Percentiles rank a stretch among this genome's conserved stretches.
Evolutionary conservation across 2,888 invertebrate genomes (phyloP).

Genomic region (Drosophila neonasuta): DNA sequence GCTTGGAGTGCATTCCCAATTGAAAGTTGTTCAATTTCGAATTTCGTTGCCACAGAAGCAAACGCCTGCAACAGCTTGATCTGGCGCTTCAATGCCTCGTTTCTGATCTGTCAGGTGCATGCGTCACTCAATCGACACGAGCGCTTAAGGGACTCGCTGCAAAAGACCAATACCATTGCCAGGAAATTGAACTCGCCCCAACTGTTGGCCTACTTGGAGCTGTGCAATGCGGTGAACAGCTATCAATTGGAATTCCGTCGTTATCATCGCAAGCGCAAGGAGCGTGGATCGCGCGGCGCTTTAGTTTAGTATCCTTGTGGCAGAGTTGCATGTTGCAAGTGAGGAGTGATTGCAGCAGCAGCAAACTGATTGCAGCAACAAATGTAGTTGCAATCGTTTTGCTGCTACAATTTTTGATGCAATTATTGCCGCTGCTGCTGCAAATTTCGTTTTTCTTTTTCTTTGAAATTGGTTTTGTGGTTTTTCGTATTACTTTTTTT

Average conservation of each 20-base stretch:
- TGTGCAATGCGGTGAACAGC: slow-evolving; percentile 64
- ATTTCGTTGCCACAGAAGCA: slow-evolving; percentile 49
- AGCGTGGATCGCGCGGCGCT: background rate
- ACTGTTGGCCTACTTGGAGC: slow-evolving; percentile 58
- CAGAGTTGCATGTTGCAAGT: background rate
- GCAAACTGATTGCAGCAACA: slow-evolving; percentile 1
- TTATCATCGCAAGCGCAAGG: slow-evolving; percentile 1
- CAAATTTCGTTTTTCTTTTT: background rate
- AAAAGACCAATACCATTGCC: slow-evolving; percentile 59
- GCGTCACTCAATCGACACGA: slow-evolving; percentile 71
- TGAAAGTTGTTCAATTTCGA: background rate
- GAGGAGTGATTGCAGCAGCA: background rate
- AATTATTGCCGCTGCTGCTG: slow-evolving; percentile 2
- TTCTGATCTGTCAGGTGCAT: slow-evolving; percentile 74
- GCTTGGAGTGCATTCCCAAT: background rate
- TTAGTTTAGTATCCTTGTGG: background rate
- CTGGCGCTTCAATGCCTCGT: slow-evolving; percentile 73
- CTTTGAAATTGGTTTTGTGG: background rate
- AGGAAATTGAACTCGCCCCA: slow-evolving; percentile 45
- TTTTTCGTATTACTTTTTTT: background rate
- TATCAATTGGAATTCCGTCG: slow-evolving; percentile 45
- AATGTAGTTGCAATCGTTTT: background rate
- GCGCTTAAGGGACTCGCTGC: slow-evolving; percentile 66
- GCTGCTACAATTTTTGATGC: background rate
- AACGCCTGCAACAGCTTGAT: slow-evolving; percentile 63